These are phyloP conservation scores for Hyppa rectilinea DNA, from an alignment of 2,888 invertebrate genomes.

Conservation along the genomic window DNA sequence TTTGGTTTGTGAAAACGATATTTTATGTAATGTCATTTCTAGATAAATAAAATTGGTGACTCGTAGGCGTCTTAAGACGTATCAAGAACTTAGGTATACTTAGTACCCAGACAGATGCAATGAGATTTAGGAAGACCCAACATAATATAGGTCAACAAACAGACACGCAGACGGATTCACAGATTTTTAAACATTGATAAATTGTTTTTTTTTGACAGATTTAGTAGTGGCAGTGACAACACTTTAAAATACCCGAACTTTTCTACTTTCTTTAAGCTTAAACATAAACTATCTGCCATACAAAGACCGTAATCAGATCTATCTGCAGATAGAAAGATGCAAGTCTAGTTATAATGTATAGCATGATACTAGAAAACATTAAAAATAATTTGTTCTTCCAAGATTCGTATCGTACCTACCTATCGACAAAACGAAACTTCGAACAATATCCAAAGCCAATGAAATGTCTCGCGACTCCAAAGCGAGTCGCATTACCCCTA, in stretches of 20 bases:
- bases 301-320: background rate
- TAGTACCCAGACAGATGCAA: too few relatives aligned
- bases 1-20: background rate
- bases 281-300: background rate
- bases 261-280: too few relatives aligned
- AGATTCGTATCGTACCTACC: too few relatives aligned
- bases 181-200: too few relatives aligned
- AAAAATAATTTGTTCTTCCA: too few relatives aligned
- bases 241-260: background rate
- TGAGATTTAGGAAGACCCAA: too few relatives aligned
- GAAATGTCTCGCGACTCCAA: constrained; percentile 24
- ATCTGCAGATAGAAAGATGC: background rate
- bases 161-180: too few relatives aligned
- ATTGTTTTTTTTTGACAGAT: too few relatives aligned
- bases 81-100: too few relatives aligned
- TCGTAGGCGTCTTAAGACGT: background rate
- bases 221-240: background rate
- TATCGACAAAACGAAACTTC: background rate
- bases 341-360: too few relatives aligned
- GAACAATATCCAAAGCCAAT: constrained; percentile 16
- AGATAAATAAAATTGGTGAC: background rate
- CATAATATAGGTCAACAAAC: too few relatives aligned
- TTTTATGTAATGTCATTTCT: background rate
- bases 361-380: too few relatives aligned
- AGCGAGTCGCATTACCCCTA: constrained; percentile 39